Evolutionary conservation across 1,140 invertebrate genomes (phyloP), one percentile per base, ranked within the genome.

Genomic region (Contarinia nasturtii): DNA sequence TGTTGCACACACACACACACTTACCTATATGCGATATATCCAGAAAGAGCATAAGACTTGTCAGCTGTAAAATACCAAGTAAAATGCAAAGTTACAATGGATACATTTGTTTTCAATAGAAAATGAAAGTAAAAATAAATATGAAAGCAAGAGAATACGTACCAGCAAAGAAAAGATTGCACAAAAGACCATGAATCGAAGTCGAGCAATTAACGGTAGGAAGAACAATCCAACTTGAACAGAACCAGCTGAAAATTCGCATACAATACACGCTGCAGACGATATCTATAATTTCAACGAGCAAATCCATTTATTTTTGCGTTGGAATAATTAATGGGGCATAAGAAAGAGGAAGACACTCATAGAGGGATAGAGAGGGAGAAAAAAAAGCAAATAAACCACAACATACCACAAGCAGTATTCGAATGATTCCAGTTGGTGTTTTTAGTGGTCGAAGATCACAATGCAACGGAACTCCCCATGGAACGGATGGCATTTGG

Each of bases 141-240:
- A 10, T 10, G 10, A 27, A 27, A 10, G 4, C 3, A 27, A 27
- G 27, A 3, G 10, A 5, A 27, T 10, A 27, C 27, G 10, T 60
- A 86, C 73, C 63, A 88, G 75, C 56, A 82, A 67, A 61, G 82
- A 84, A 61, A 86, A 81, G 49, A 88, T 71, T 48, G 83, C 81
- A 54, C 61, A 64, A 52, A 57, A 83, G 76, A 67, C 60, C 61
- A 64, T 64, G 51, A 64, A 57, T 52, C 61, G 61, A 49, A 64
- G 66, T 52, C 75, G 67, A 60, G 71, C 74, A 50, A 74, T 72
- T 59, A 77, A 70, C 57, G 79, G 79, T 61, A 84, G 68, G 76
- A 82, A 79, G 62, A 83, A 82, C 46, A 83, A 68, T 53, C 77
- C 77, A 52, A 80, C 72, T 66, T 80, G 78, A 46, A 80, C 77